Conservation (phyloP, 2,888 invertebrate genomes). For the Agelastica alni region DNA sequence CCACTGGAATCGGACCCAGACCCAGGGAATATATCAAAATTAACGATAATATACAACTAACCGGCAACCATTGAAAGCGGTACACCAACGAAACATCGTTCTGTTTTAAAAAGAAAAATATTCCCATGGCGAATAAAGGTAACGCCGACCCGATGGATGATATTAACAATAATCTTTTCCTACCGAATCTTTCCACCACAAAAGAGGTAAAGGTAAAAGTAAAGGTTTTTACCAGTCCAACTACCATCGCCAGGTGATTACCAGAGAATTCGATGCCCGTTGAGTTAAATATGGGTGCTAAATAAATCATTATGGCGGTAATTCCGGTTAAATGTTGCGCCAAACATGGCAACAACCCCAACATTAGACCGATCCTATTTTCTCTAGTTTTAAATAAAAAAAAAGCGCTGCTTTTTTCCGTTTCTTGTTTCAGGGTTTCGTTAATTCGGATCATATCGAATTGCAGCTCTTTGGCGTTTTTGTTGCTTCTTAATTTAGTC, state of each 20-base stretch:
- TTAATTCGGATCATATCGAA: slow-evolving; percentile 6
- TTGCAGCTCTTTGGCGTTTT: slow-evolving; percentile 9
- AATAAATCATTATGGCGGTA: slow-evolving; percentile 13
- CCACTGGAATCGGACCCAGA: slow-evolving; percentile 78
- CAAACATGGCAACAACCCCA: slow-evolving; percentile 6
- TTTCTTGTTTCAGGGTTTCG: not conserved
- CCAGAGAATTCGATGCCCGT: slow-evolving; percentile 14
- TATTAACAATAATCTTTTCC: slow-evolving; percentile 68
- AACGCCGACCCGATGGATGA: slow-evolving; percentile 68
- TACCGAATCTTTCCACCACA: slow-evolving; percentile 75
- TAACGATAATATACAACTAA: slow-evolving; percentile 69
- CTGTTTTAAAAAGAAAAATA: slow-evolving; percentile 66
- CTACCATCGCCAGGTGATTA: slow-evolving; percentile 9
- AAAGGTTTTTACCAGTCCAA: slow-evolving; percentile 61
- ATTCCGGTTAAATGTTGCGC: slow-evolving; percentile 7
- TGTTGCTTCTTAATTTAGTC: slow-evolving; percentile 4
- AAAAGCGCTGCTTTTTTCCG: not conserved
- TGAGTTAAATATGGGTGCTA: slow-evolving; percentile 20
- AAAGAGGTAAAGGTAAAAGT: slow-evolving; percentile 69
- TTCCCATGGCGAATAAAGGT: slow-evolving; percentile 61
- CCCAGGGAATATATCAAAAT: slow-evolving; percentile 71
- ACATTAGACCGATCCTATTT: slow-evolving; percentile 12
- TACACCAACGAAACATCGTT: slow-evolving; percentile 37
- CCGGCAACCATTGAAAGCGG: slow-evolving; percentile 68
- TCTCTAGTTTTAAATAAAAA: not conserved